Evolutionary conservation across 30 jellyfish, hydroid and myxozoan species (phyloP), one percentile per base, ranked within the genome.

Genomic region (Catostylus mosaicus): DNA sequence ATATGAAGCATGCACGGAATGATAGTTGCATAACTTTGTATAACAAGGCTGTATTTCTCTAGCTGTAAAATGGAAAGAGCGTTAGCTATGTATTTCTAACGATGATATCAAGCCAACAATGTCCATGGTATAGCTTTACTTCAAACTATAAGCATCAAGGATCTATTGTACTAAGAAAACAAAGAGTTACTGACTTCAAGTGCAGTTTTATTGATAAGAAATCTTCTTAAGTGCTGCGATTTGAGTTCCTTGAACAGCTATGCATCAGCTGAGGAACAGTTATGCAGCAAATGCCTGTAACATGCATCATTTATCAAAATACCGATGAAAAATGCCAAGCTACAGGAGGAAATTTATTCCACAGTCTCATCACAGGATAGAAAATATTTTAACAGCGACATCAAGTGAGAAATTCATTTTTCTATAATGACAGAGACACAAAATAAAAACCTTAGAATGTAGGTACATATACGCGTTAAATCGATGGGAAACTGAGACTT

Each of bases 251-350:
- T 72, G 47, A 18, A 57, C 47, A 19, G 69, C 69, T 22, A 20
- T 20, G 71, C 69, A 48, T 45, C 71, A 72, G 46, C 71, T 47
- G 83, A 6, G 69, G 23, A 59, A 59, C 71, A 59, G 71, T 59
- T 27, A 59, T 27, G 71, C 71, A 23, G 71, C 35, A 59, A 9
- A 59, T 59, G 71, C 71, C 71, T 18, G 26, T 59, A 59, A 3
- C 10, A 59, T 59, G 38, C 71, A 59, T 23, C 4, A 59, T 3
- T 59, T 37, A 8, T 59, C 26, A 6, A 27, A 59, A 59, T 59
- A 23, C 71, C 71, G 71, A 59, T 26, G 1, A 12, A 6, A 59
- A 23, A 4, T 23, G 26, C 71, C 20, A 23, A 23, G 71, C 19
- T 7, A 18, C 71, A 59, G 23, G 71, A 59, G 36, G 20, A 27